These are phyloP conservation scores for Tragelaphus strepsiceros DNA, from an alignment of 2,113 vertebrate species.

Conservation along the genomic window DNA sequence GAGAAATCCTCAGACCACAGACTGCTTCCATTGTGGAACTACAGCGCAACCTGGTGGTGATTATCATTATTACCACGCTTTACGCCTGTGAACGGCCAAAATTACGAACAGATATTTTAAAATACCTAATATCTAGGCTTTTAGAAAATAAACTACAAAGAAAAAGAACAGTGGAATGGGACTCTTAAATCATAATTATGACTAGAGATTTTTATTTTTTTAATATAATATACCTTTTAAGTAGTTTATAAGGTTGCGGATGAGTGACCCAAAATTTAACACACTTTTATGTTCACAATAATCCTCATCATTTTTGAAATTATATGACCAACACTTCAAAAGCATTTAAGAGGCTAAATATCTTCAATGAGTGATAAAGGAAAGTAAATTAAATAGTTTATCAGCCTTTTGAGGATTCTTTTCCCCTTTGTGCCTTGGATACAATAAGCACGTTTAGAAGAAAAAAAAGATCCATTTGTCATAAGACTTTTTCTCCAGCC, in stretches of 20 bases:
- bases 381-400: neutral
- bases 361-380: neutral
- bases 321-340: neutral
- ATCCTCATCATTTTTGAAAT: neutral
- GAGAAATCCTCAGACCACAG: neutral
- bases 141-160: neutral
- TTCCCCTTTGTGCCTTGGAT: neutral
- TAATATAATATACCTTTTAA: neutral
- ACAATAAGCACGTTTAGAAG: neutral
- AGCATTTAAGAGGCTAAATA: neutral
- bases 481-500: neutral
- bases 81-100: neutral
- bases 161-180: neutral
- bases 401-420: neutral
- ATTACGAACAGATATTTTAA: neutral
- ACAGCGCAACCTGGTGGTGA: slow-evolving; percentile 79
- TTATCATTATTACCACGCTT: neutral
- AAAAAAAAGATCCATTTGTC: neutral
- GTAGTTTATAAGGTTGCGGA: neutral
- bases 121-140: neutral
- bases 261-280: neutral
- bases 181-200: neutral
- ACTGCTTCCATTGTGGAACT: slow-evolving; percentile 57
- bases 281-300: neutral
- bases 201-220: neutral